These are phyloP conservation scores for Crenichthys baileyi DNA, from an alignment of 2,797 vertebrate species.

Conservation along the genomic window DNA sequence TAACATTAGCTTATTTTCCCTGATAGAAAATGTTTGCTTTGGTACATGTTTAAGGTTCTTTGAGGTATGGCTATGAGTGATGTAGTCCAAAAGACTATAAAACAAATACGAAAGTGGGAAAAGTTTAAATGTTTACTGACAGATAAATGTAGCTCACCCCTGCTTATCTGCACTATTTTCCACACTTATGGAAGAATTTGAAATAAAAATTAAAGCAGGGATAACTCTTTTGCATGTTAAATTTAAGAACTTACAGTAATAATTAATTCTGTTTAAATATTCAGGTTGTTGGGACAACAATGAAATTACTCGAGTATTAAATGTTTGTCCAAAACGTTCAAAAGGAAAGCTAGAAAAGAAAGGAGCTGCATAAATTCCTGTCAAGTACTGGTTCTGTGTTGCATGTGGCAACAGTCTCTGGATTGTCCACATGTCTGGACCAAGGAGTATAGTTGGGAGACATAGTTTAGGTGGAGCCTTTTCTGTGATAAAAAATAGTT, in stretches of 20 bases:
- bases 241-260: background rate
- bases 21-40: background rate
- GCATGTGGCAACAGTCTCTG: background rate
- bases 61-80: background rate
- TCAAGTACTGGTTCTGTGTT: background rate
- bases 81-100: background rate
- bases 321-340: too few relatives aligned
- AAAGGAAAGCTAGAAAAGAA: too few relatives aligned
- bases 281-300: too few relatives aligned
- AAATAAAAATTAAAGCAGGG: background rate
- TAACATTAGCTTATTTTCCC: slow-evolving; percentile 14
- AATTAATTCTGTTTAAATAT: background rate
- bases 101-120: background rate
- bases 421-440: background rate
- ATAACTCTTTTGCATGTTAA: background rate
- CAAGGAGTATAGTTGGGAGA: too few relatives aligned
- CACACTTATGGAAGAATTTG: background rate
- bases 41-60: background rate
- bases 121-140: background rate
- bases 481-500: too few relatives aligned
- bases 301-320: too few relatives aligned
- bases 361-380: too few relatives aligned
- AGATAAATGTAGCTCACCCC: background rate
- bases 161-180: background rate
- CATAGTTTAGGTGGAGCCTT: too few relatives aligned